phyloP scores from a whole-genome alignment of 92 coral and sea anemone species.

The Palythoa caribaeorum region DNA sequence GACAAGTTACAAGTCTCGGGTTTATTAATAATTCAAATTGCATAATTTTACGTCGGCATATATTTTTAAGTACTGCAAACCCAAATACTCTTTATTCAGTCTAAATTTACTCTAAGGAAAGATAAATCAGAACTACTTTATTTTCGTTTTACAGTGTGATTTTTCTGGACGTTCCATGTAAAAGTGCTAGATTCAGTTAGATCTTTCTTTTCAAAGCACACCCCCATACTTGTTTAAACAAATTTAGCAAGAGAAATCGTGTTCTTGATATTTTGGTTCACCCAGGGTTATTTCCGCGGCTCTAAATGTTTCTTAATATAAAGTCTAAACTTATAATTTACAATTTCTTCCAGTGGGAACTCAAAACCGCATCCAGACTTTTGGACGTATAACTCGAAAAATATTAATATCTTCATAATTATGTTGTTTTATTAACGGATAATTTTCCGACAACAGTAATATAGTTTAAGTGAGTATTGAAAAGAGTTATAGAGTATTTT shows the following conservation, averaged over 20 bases:
- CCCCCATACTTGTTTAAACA: slow-evolving; percentile 4
- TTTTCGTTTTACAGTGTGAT: too few relatives aligned
- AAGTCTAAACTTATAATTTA: neutral
- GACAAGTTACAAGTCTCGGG: neutral
- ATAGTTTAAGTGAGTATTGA: neutral
- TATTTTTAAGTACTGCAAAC: too few relatives aligned
- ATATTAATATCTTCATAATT: neutral
- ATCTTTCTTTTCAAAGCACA: too few relatives aligned
- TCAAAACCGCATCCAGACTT: neutral
- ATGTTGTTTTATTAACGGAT: neutral
- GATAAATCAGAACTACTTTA: too few relatives aligned
- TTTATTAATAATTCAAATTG: neutral
- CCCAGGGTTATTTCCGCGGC: slow-evolving; percentile 34
- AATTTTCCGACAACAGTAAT: slow-evolving; percentile 12
- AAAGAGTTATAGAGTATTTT: slow-evolving; percentile 21
- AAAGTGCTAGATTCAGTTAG: too few relatives aligned
- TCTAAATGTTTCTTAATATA: slow-evolving; percentile 19
- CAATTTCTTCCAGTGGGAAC: neutral
- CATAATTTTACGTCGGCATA: neutral
- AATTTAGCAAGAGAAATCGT: neutral
- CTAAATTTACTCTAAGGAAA: too few relatives aligned
- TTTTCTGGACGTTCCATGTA: too few relatives aligned
- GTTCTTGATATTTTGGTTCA: slow-evolving; percentile 3
- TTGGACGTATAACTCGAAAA: neutral
- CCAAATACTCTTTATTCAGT: too few relatives aligned